These are phyloP conservation scores for Ascidia mentula DNA, from an alignment of 23 tunicate species.

Conservation along the genomic window DNA sequence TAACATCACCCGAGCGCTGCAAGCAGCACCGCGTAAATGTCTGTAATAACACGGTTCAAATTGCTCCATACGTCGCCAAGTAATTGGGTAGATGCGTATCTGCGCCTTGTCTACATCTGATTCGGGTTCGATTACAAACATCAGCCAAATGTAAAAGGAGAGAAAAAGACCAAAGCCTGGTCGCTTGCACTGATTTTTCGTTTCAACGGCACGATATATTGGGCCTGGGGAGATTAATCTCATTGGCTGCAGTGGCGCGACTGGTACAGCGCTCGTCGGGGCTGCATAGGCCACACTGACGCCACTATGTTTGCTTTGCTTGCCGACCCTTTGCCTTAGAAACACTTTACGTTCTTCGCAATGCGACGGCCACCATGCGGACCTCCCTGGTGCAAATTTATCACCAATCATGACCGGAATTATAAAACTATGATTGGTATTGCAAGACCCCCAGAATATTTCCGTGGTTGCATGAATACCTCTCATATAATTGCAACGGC, in stretches of 20 bases:
- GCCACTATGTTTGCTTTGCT: not conserved
- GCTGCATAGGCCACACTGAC: not conserved
- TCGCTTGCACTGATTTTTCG: constrained; percentile 1
- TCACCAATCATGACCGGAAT: too few species aligned
- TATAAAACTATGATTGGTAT: too few species aligned
- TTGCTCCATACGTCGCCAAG: constrained; percentile 44
- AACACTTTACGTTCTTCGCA: too few species aligned
- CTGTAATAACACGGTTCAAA: constrained; percentile 36
- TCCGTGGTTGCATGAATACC: too few species aligned
- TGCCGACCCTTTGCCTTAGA: not conserved
- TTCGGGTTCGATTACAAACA: constrained; percentile 34
- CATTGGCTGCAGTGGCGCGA: not conserved
- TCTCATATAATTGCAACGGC: too few species aligned
- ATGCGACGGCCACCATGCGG: too few species aligned
- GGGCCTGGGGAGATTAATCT: not conserved
- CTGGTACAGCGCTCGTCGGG: not conserved
- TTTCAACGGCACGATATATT: not conserved
- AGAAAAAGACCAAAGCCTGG: not conserved
- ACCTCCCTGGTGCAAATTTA: too few species aligned
- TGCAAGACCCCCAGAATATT: too few species aligned
- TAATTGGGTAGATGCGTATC: constrained; percentile 40
- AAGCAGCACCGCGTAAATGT: constrained; percentile 14
- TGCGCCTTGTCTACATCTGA: constrained; percentile 42
- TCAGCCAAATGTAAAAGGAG: not conserved
- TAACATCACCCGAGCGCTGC: not conserved